phyloP scores from a whole-genome alignment of 2,888 invertebrate genomes.

The Phragmatobia fuliginosa region DNA sequence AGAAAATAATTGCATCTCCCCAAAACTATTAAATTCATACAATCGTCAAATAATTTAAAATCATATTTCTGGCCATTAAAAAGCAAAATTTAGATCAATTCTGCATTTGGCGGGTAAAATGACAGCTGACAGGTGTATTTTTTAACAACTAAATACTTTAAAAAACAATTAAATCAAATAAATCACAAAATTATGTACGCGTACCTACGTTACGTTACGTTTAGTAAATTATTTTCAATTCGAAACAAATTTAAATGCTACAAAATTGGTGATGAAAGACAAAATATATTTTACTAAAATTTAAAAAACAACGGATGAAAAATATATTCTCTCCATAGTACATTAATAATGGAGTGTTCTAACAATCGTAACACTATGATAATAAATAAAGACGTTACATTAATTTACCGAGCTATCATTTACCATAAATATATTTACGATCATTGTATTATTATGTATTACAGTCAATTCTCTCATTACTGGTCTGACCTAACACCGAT shows the following conservation, averaged over 20 bases:
- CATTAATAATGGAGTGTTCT: conserved; percentile 20
- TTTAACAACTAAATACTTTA: conserved; percentile 1
- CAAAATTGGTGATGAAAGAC: conserved; percentile 21
- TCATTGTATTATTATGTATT: conserved; percentile 31
- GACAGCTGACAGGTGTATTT: conserved; percentile 27
- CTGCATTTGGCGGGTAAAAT: conserved; percentile 54
- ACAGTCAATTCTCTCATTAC: conserved; percentile 26
- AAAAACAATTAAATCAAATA: conserved; percentile 1
- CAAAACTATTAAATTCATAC: conserved; percentile 33
- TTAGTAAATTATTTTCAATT: neutral
- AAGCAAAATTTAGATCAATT: conserved; percentile 25
- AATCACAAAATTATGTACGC: neutral
- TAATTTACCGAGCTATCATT: conserved; percentile 21
- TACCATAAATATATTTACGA: conserved; percentile 24
- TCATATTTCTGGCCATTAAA: conserved; percentile 15
- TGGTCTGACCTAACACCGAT: conserved; percentile 29
- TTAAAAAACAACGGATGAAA: neutral
- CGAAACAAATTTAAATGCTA: conserved; percentile 29
- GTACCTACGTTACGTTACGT: no score
- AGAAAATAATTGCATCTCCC: conserved; percentile 65
- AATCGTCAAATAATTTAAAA: conserved; percentile 46
- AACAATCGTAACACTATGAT: conserved; percentile 28
- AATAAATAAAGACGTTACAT: conserved; percentile 27
- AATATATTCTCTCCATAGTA: neutral
- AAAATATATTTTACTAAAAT: neutral